These are phyloP conservation scores for Columbina picui DNA, from an alignment of 2,113 vertebrate genomes.

Conservation along the genomic window DNA sequence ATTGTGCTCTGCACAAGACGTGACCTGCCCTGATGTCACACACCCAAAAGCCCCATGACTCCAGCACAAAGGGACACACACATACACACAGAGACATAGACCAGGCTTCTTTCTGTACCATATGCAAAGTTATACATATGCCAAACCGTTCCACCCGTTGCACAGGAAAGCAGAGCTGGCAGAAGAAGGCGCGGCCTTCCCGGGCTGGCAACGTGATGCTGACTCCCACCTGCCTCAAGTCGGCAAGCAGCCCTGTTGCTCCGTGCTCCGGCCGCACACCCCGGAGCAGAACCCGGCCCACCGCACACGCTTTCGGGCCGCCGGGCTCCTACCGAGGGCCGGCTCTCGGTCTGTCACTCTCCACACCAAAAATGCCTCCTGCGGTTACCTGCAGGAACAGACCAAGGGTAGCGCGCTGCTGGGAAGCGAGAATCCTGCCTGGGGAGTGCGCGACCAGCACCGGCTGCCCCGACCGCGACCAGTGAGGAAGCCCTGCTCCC, in stretches of 20 bases:
- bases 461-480: not conserved
- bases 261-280: not conserved
- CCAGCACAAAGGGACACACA: not conserved
- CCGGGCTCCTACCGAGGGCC: not conserved
- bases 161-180: not conserved
- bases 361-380: not conserved
- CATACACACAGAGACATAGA: fast-evolving
- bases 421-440: not conserved
- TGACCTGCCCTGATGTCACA: not conserved
- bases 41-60: not conserved
- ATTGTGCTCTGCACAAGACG: not conserved
- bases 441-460: not conserved
- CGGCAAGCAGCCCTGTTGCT: not conserved
- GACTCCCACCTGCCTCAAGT: not conserved
- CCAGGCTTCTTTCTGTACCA: not conserved
- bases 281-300: not conserved
- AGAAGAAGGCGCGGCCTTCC: not conserved
- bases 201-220: not conserved
- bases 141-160: not conserved
- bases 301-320: too few relatives aligned
- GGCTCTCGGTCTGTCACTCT: not conserved
- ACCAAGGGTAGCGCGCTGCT: not conserved
- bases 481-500: not conserved
- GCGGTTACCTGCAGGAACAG: not conserved
- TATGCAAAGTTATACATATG: not conserved